Percentiles rank a stretch among this genome's conserved stretches.
Conservation (phyloP, 2,888 invertebrate genomes). For the Acleris holmiana region DNA sequence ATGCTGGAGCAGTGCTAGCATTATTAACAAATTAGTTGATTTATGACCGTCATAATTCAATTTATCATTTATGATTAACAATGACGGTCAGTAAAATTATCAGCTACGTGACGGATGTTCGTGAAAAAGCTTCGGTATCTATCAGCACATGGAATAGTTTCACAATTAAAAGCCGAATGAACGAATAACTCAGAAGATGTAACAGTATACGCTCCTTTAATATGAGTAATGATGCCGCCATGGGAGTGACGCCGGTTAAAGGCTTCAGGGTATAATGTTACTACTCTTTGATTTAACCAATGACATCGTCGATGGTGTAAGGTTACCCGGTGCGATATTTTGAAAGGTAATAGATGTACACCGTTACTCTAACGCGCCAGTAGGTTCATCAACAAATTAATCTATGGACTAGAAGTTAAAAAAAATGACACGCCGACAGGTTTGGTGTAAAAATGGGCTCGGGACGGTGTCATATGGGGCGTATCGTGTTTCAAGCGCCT, state of each 20-base stretch:
- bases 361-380: slow-evolving; percentile 65
- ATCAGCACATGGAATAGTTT: background rate
- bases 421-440: slow-evolving; percentile 66
- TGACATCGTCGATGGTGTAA: slow-evolving; percentile 74
- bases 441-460: slow-evolving; percentile 60
- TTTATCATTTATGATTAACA: too few relatives aligned
- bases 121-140: too few relatives aligned
- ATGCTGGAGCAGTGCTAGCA: too few relatives aligned
- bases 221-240: slow-evolving; percentile 60
- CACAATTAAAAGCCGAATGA: slow-evolving; percentile 29
- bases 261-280: slow-evolving; percentile 64
- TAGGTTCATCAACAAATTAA: slow-evolving; percentile 64
- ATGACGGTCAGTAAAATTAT: too few relatives aligned
- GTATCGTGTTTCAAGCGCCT: slow-evolving; percentile 25
- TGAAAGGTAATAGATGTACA: slow-evolving; percentile 71
- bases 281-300: slow-evolving; percentile 69
- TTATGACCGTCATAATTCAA: too few relatives aligned
- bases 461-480: slow-evolving; percentile 41
- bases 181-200: slow-evolving; percentile 48
- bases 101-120: too few relatives aligned
- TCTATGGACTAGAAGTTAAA: slow-evolving; percentile 67
- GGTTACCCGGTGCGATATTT: slow-evolving; percentile 73
- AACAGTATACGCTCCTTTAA: slow-evolving; percentile 59
- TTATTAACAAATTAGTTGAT: too few relatives aligned
- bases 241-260: slow-evolving; percentile 54